Percentiles rank a stretch among this genome's conserved stretches.
Evolutionary conservation across 1,140 invertebrate genomes (phyloP).

Genomic region (Andrena cerasifolii): DNA sequence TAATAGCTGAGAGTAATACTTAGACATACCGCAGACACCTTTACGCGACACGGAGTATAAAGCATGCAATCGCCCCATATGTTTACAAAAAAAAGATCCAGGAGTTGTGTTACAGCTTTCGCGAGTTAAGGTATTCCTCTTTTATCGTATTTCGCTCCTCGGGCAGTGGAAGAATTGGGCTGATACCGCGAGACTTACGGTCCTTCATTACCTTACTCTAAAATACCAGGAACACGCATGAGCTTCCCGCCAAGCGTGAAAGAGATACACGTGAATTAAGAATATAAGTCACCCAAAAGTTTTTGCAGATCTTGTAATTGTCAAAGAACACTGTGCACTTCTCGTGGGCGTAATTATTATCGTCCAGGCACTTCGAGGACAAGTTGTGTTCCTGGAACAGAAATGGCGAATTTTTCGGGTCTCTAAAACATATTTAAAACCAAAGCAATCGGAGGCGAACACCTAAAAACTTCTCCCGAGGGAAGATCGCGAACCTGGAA

Average conservation of each 20-base stretch:
- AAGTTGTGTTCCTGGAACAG: conserved; percentile 60
- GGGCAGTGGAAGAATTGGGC: conserved; percentile 61
- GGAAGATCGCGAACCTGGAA: too few species aligned
- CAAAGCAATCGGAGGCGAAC: too few species aligned
- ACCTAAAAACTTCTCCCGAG: too few species aligned
- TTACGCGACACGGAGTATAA: too few species aligned
- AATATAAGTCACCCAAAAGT: conserved; percentile 66
- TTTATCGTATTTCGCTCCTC: conserved; percentile 72
- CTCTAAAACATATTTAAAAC: too few species aligned
- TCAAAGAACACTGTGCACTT: conserved; percentile 52
- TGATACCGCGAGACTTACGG: conserved; percentile 49
- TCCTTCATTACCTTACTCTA: conserved; percentile 46
- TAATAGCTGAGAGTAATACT: too few species aligned
- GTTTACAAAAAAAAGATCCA: conserved; percentile 21
- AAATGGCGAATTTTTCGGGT: too few species aligned
- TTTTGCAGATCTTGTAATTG: conserved; percentile 65
- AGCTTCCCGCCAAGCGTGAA: neutral
- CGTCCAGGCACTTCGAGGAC: conserved; percentile 49
- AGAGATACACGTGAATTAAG: neutral
- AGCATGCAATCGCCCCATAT: conserved; percentile 3
- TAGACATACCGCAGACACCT: too few species aligned
- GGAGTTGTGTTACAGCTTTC: neutral
- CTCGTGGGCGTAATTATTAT: conserved; percentile 37
- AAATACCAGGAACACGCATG: conserved; percentile 22
- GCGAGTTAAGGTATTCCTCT: conserved; percentile 50